A percentile compares a stretch with the other conserved stretches of the same genome.
Conservation (phyloP, 2,888 invertebrate species). For the Thera britannica region DNA sequence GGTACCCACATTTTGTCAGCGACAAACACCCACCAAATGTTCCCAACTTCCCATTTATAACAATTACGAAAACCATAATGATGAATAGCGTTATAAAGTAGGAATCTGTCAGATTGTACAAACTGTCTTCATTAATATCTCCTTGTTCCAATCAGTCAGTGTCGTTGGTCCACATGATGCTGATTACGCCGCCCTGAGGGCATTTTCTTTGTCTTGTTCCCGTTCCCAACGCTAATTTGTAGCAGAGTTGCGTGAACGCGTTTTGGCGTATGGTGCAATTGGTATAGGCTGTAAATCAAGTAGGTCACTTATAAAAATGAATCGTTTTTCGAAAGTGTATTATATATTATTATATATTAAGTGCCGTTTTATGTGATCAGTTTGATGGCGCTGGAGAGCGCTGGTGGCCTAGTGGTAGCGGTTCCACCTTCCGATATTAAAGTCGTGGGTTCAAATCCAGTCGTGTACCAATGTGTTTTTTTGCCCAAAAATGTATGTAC, state of each 20-base stretch:
- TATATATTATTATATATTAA: too few relatives aligned
- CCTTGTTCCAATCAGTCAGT: slow-evolving; percentile 39
- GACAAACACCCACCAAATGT: background rate
- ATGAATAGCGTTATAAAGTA: slow-evolving; percentile 34
- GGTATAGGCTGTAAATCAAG: background rate
- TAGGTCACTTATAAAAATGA: too few relatives aligned
- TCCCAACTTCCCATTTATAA: background rate
- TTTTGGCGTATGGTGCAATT: slow-evolving; percentile 29
- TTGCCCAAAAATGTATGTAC: too few relatives aligned
- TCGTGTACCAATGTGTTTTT: too few relatives aligned
- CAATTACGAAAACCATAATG: slow-evolving; percentile 11
- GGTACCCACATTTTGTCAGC: background rate
- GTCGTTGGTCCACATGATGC: slow-evolving; percentile 41
- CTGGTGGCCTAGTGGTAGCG: too few relatives aligned
- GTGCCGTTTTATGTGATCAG: too few relatives aligned
- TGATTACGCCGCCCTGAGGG: slow-evolving; percentile 36
- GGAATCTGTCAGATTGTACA: slow-evolving; percentile 38
- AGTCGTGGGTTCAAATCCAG: too few relatives aligned
- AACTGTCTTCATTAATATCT: slow-evolving; percentile 39
- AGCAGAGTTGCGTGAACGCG: slow-evolving; percentile 45
- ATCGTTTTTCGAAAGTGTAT: too few relatives aligned
- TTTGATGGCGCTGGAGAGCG: too few relatives aligned
- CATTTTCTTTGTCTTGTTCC: slow-evolving; percentile 45
- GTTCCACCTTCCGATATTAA: too few relatives aligned
- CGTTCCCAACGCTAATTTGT: slow-evolving; percentile 44